Evolutionary conservation across 2,888 invertebrate species (phyloP), one percentile per base, ranked within the genome.

Genomic region (Drosophila subsilvestris): DNA sequence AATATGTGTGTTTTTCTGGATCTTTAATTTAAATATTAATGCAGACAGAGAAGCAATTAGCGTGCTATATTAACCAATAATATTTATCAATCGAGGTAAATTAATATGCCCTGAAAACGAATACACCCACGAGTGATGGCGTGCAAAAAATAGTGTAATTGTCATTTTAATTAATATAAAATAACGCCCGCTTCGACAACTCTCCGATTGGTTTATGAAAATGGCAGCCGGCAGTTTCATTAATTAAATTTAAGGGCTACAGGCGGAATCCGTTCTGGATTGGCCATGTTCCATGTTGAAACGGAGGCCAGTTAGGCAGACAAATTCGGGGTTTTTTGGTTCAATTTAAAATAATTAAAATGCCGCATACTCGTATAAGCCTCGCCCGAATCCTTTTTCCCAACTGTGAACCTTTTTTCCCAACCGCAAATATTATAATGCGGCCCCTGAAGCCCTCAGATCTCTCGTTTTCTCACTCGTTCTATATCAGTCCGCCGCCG

Each of bases 331-430:
- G 27, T 27, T n/a, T 37, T 42, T 54, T 69, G 32, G 29, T 57
- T 58, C 47, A 71, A 81, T 84, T 81, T 79, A 79, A 82, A 80
- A 76, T 76, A 82, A 86, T 86, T 86, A 82, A 84, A 86, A 74
- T 67, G 53, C 68, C 76, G 54, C 71, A 76, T 80, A 73, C 25
- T 25, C 6, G 25, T 25, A 3, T 76, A 86, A 65, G 83, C 63
- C 62, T 53, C 22, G 17, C 14, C 44, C 32, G 22, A 57, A 67
- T 71, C 56, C 63, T 56, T 70, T 71, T 57, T 47, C 14, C 17
- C 9, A 20, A 70, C 49, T 42, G 44, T 29, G 55, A 71, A 70
- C 71, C 69, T 55, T 70, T 68, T 68, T 69, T 14, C 37, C 17
- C 45, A 71, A 62, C 71, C 69, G 62, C 69, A 70, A 71, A 70